A percentile compares a stretch with the other conserved stretches of the same genome.
Evolutionary conservation across 2,888 invertebrate species (phyloP).

Genomic region (Actias luna): DNA sequence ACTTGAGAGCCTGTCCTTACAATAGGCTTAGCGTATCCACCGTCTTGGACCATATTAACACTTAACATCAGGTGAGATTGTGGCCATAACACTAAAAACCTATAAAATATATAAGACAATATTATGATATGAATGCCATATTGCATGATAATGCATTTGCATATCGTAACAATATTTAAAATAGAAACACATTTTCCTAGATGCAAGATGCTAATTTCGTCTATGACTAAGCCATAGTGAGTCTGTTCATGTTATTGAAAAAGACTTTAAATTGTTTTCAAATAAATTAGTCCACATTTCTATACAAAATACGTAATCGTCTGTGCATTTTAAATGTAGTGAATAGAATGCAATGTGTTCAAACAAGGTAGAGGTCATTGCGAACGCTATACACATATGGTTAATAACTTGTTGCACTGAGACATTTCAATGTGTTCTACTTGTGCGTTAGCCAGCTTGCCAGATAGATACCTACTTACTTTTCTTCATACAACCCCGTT

Average conservation of each 20-base stretch:
- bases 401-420: neutral
- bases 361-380: neutral
- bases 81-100: too few species aligned
- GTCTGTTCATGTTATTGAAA: constrained; percentile 30
- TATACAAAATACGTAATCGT: constrained; percentile 1
- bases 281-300: constrained; percentile 14
- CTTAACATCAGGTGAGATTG: too few species aligned
- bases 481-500: too few species aligned
- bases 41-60: too few species aligned
- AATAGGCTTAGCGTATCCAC: too few species aligned
- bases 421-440: neutral
- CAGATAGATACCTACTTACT: too few species aligned
- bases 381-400: neutral
- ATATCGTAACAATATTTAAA: neutral
- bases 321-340: neutral
- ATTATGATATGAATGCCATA: too few species aligned
- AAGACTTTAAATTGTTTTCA: constrained; percentile 4
- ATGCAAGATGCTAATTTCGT: constrained; percentile 35
- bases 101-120: too few species aligned
- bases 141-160: too few species aligned
- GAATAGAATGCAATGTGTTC: neutral
- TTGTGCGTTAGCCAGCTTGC: neutral
- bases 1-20: too few species aligned
- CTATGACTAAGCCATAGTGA: constrained; percentile 38
- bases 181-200: neutral